Evolutionary conservation across 2,797 vertebrate genomes (phyloP).

Genomic region (Danionella dracula): DNA sequence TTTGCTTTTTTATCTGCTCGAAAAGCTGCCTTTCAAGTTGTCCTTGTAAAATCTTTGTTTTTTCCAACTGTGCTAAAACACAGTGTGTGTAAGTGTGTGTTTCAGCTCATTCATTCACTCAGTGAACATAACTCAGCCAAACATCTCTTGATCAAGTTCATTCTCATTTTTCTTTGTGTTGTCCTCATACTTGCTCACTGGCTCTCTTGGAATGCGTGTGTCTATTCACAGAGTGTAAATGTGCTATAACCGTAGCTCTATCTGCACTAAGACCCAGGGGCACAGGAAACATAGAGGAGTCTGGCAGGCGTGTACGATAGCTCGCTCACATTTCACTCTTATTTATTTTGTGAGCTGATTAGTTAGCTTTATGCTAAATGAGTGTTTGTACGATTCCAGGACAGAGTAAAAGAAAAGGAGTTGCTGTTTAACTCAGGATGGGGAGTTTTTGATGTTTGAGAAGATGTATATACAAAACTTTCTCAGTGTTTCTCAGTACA

Average conservation of each 20-base stretch:
- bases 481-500: conserved; percentile 60
- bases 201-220: neutral
- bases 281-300: conserved; percentile 1
- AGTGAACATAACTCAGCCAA: conserved; percentile 35
- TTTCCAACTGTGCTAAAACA: conserved; percentile 18
- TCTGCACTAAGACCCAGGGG: conserved; percentile 36
- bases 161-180: conserved; percentile 11
- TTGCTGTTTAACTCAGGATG: conserved; percentile 46
- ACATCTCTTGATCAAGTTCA: conserved; percentile 24
- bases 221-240: neutral
- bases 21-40: conserved; percentile 35
- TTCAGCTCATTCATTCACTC: conserved; percentile 13
- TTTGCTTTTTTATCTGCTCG: conserved; percentile 40
- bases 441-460: conserved; percentile 36
- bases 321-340: conserved; percentile 32
- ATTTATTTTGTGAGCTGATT: conserved; percentile 38
- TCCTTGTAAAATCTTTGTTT: conserved; percentile 12
- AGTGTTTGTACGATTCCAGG: conserved; percentile 34
- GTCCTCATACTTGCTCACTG: neutral
- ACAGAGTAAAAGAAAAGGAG: conserved; percentile 17
- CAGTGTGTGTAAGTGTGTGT: conserved; percentile 5
- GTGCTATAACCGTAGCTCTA: conserved; percentile 42
- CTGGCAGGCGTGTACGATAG: conserved; percentile 29
- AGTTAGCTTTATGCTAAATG: conserved; percentile 30
- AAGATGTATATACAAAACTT: conserved; percentile 66